These are phyloP conservation scores for Genyomyrus donnyi DNA, from an alignment of 2,113 vertebrate species.

Conservation along the genomic window DNA sequence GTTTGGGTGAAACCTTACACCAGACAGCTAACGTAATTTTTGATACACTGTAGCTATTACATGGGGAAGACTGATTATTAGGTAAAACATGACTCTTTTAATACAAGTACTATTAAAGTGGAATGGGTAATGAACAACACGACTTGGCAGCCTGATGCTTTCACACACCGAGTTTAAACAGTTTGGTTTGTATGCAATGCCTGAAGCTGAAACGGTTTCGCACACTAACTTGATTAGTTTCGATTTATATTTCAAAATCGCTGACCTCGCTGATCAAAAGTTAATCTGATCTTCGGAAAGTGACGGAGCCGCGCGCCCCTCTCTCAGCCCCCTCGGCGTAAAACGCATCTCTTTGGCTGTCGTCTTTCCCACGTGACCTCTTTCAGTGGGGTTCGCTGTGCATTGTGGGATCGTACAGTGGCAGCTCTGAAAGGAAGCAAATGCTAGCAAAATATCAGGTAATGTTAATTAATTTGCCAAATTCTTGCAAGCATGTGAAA, in stretches of 20 bases:
- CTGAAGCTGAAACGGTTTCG: background rate
- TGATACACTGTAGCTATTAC: background rate
- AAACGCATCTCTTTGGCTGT: background rate
- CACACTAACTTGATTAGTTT: background rate
- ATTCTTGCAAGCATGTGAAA: background rate
- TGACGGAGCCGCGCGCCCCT: background rate
- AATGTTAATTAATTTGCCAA: background rate
- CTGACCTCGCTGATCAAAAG: background rate
- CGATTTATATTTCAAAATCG: background rate
- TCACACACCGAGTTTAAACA: background rate
- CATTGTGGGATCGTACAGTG: constrained; percentile 17
- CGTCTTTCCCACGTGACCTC: background rate
- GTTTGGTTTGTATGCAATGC: background rate
- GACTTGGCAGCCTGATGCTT: background rate
- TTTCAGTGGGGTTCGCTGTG: background rate
- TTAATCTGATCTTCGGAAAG: background rate
- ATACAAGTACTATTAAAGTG: background rate
- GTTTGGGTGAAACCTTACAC: background rate
- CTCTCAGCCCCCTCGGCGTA: background rate
- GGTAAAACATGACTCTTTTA: background rate
- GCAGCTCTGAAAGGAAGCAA: background rate
- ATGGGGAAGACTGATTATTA: background rate
- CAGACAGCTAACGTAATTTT: background rate
- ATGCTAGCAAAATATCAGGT: background rate
- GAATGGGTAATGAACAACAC: background rate